These are phyloP conservation scores for Suncus etruscus DNA, from an alignment of 2,113 vertebrate species.

Conservation along the genomic window DNA sequence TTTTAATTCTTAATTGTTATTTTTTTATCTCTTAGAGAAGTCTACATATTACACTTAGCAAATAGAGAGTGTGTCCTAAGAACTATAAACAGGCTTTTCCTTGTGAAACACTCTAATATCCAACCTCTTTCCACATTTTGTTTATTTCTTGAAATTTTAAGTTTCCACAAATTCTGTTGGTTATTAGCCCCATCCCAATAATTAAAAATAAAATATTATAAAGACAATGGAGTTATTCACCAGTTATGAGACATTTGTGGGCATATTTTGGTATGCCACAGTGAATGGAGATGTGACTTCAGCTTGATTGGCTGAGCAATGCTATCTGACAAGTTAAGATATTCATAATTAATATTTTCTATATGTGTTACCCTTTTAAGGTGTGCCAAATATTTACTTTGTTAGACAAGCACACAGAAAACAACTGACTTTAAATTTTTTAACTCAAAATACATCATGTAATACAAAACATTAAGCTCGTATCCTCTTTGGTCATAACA, in stretches of 20 bases:
- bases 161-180: background rate
- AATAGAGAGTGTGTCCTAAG: background rate
- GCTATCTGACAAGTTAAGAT: background rate
- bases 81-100: background rate
- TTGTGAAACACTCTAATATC: background rate
- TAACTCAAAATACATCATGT: background rate
- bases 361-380: background rate
- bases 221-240: background rate
- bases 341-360: background rate
- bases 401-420: background rate
- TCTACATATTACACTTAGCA: background rate
- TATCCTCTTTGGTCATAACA: background rate
- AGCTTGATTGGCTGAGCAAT: background rate
- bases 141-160: slow-evolving; percentile 28
- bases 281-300: background rate
- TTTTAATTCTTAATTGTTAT: no score
- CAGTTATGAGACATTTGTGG: background rate
- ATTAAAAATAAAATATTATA: background rate
- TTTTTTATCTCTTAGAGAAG: no score
- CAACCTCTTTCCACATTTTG: background rate
- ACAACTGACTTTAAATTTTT: background rate
- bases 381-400: background rate
- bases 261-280: background rate
- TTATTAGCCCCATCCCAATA: background rate
- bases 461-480: background rate